Conservation (phyloP, 2,797 vertebrate species). For the Eospalax fontanierii region DNA sequence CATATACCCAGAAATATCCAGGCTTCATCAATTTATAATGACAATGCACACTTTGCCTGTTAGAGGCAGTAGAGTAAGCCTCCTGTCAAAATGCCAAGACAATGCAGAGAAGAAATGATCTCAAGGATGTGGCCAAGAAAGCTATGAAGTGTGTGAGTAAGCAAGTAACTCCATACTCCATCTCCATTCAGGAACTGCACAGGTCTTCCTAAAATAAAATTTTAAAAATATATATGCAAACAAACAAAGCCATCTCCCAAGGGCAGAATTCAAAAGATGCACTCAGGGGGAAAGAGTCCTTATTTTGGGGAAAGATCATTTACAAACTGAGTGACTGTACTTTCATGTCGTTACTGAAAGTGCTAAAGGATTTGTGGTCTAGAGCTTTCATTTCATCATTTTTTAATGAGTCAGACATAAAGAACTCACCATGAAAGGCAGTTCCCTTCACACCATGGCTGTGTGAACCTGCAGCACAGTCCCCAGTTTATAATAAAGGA, state of each 20-base stretch:
- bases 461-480: constrained; percentile 52
- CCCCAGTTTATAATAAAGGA: constrained; percentile 62
- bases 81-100: constrained; percentile 85
- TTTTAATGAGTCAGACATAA: constrained; percentile 61
- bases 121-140: constrained; percentile 65
- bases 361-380: constrained; percentile 48
- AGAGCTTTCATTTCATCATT: constrained; percentile 18
- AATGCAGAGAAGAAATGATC: constrained; percentile 76
- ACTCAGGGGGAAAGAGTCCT: background rate
- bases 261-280: constrained; percentile 54
- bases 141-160: constrained; percentile 59
- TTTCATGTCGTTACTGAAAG: constrained; percentile 53
- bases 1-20: constrained; percentile 88
- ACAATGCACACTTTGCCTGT: constrained; percentile 81
- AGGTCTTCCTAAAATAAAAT: constrained; percentile 13
- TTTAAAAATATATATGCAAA: background rate
- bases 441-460: constrained; percentile 30
- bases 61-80: constrained; percentile 80
- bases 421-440: constrained; percentile 47
- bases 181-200: background rate
- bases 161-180: constrained; percentile 64
- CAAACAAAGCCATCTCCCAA: background rate
- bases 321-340: background rate
- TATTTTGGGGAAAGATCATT: constrained; percentile 32
- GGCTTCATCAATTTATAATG: constrained; percentile 86